These are phyloP conservation scores for Scaptomyza flava DNA, from an alignment of 2,888 invertebrate species.

Conservation along the genomic window DNA sequence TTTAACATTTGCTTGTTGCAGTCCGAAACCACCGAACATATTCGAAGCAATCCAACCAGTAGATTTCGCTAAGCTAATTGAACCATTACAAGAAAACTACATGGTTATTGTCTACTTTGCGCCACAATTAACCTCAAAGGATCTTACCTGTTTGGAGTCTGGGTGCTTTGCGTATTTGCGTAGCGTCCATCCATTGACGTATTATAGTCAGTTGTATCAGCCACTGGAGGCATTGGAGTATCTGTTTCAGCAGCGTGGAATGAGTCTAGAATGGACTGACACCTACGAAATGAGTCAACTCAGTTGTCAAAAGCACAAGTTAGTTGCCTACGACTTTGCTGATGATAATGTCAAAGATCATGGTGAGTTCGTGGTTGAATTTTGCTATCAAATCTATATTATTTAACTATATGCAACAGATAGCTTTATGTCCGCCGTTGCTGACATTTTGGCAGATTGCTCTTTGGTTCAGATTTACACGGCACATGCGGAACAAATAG, in stretches of 20 bases:
- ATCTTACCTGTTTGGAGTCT: constrained; percentile 46
- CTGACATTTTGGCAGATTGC: constrained; percentile 31
- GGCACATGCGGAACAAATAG: constrained; percentile 35
- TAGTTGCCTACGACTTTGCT: constrained; percentile 43
- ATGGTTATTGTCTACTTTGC: constrained; percentile 53
- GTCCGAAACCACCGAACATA: constrained; percentile 11
- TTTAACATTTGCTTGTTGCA: constrained; percentile 8
- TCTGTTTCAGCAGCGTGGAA: neutral
- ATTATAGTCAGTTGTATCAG: constrained; percentile 48
- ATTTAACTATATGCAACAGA: constrained; percentile 17
- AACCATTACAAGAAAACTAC: constrained; percentile 16
- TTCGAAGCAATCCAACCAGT: constrained; percentile 29
- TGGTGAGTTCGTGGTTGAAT: constrained; percentile 34
- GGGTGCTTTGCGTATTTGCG: constrained; percentile 52
- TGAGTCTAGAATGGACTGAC: constrained; percentile 2
- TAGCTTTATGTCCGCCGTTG: constrained; percentile 34
- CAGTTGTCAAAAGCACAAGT: constrained; percentile 19
- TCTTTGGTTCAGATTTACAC: constrained; percentile 59
- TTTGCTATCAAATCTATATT: neutral
- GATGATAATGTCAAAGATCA: constrained; percentile 31
- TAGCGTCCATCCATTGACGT: constrained; percentile 26
- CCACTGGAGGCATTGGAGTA: constrained; percentile 39
- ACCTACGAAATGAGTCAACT: constrained; percentile 6
- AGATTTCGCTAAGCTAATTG: constrained; percentile 33
- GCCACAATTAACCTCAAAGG: constrained; percentile 46